phyloP scores from a whole-genome alignment of 1,140 invertebrate genomes.

The Centruroides sculpturatus region DNA sequence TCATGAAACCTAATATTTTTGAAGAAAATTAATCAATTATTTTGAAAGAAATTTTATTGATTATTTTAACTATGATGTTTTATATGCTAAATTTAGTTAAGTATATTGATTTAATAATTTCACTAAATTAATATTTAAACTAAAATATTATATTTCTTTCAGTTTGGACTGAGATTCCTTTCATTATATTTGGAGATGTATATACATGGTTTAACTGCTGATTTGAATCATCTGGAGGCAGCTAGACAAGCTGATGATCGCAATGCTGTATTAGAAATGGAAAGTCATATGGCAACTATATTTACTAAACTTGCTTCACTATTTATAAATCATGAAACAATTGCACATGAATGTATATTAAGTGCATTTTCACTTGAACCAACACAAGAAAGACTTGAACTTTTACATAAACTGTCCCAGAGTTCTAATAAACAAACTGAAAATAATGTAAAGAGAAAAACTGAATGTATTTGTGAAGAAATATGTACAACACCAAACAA shows the following conservation, averaged over 20 bases:
- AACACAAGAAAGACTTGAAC: slow-evolving; percentile 7
- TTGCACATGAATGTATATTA: slow-evolving; percentile 13
- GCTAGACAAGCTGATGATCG: slow-evolving; percentile 11
- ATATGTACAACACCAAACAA: not conserved
- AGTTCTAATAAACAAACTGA: not conserved
- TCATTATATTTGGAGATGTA: slow-evolving; percentile 14
- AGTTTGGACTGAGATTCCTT: slow-evolving; percentile 12
- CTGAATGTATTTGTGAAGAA: not conserved
- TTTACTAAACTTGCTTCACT: slow-evolving; percentile 10
- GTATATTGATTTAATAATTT: no score
- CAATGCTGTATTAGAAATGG: slow-evolving; percentile 12
- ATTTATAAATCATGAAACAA: slow-evolving; percentile 9
- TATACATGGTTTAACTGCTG: slow-evolving; percentile 9
- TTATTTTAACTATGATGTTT: no score
- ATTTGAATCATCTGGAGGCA: slow-evolving; percentile 11
- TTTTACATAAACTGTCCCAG: slow-evolving; percentile 3
- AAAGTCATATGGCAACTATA: slow-evolving; percentile 14
- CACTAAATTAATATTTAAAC: not conserved
- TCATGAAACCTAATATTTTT: no score
- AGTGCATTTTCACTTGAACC: slow-evolving; percentile 13
- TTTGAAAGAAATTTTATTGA: no score
- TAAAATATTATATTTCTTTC: slow-evolving; percentile 1
- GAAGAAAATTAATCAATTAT: no score
- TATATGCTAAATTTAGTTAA: no score
- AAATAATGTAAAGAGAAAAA: not conserved